Conservation (phyloP, 2,113 vertebrate species). For the Pristiophorus japonicus region DNA sequence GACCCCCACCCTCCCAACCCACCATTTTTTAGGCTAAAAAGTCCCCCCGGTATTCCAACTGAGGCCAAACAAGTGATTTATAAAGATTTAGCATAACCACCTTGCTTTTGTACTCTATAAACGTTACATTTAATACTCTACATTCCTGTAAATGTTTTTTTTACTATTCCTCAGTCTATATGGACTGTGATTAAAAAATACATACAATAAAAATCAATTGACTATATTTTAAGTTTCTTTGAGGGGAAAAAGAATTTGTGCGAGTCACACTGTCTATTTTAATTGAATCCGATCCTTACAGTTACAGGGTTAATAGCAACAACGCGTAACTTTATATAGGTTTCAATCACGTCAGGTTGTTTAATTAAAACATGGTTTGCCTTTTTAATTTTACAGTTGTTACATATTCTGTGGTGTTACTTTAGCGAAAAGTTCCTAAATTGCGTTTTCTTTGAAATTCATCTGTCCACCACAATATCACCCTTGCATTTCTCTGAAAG, state of each 20-base stretch:
- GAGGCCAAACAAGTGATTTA: background rate
- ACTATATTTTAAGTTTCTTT: background rate
- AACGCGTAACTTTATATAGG: background rate
- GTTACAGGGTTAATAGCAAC: background rate
- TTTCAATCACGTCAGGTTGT: background rate
- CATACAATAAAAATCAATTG: background rate
- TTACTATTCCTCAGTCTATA: background rate
- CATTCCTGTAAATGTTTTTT: background rate
- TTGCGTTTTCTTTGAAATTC: slow-evolving; percentile 30
- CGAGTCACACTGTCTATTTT: background rate
- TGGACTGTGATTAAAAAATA: background rate
- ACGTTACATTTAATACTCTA: background rate
- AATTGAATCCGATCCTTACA: background rate
- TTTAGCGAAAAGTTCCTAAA: slow-evolving; percentile 18
- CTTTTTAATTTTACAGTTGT: slow-evolving; percentile 12
- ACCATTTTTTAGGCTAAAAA: no score
- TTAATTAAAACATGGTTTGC: background rate
- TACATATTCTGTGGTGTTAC: slow-evolving; percentile 8
- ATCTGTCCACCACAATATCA: slow-evolving; percentile 16
- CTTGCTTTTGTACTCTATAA: background rate
- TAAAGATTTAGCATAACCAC: background rate
- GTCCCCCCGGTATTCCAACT: background rate
- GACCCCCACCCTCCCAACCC: no score
- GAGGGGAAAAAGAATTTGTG: background rate
- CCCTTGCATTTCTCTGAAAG: slow-evolving; percentile 46